These are phyloP conservation scores for Dryobota labecula DNA, from an alignment of 2,888 invertebrate species.

Conservation along the genomic window DNA sequence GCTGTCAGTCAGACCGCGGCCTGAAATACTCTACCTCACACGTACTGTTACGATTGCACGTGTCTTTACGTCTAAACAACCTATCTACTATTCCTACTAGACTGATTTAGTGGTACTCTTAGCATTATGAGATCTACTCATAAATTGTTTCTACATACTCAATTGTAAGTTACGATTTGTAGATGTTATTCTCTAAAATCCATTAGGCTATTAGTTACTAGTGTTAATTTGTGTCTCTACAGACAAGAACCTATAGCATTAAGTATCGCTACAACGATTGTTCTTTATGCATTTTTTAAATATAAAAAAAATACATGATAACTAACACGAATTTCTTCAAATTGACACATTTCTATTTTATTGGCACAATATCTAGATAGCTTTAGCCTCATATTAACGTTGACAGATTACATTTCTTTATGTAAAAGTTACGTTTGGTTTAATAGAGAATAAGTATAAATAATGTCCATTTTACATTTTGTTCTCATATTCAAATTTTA, in stretches of 20 bases:
- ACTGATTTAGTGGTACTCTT: slow-evolving; percentile 88
- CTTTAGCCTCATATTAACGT: slow-evolving; percentile 78
- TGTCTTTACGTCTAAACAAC: slow-evolving; percentile 74
- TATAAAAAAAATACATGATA: slow-evolving; percentile 67
- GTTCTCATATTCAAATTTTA: slow-evolving; percentile 63
- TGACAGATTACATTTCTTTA: slow-evolving; percentile 70
- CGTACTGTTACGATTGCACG: slow-evolving; percentile 80
- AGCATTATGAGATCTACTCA: slow-evolving; percentile 78
- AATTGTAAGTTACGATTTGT: slow-evolving; percentile 78
- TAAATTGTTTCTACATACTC: slow-evolving; percentile 74
- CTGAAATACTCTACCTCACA: slow-evolving; percentile 80
- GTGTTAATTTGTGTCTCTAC: slow-evolving; percentile 67
- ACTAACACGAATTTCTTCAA: slow-evolving; percentile 76
- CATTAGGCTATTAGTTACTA: slow-evolving; percentile 73
- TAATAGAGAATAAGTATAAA: slow-evolving; percentile 64
- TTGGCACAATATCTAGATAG: slow-evolving; percentile 85
- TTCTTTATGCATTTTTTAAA: slow-evolving; percentile 81
- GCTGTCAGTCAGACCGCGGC: slow-evolving; percentile 63
- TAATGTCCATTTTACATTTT: slow-evolving; percentile 62
- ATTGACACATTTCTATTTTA: slow-evolving; percentile 84
- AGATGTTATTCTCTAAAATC: slow-evolving; percentile 71
- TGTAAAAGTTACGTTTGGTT: slow-evolving; percentile 63
- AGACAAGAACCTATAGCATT: slow-evolving; percentile 71
- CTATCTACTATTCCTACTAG: slow-evolving; percentile 87
- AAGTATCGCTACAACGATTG: slow-evolving; percentile 86